Conservation (phyloP, 2,797 vertebrate genomes). For the Chrosomus eos region DNA sequence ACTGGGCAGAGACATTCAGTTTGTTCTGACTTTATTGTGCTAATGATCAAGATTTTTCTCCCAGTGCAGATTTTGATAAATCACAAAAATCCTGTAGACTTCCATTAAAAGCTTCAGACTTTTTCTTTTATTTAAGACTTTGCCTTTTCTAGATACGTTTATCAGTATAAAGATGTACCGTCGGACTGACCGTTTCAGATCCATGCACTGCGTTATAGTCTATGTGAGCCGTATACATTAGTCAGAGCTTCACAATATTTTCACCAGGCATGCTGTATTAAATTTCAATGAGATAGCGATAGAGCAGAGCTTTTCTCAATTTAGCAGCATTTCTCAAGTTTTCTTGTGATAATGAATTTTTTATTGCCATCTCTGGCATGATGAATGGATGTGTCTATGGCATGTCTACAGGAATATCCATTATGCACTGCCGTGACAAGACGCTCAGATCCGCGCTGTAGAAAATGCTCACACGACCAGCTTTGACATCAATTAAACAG, state of each 20-base stretch:
- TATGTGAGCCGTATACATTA: background rate
- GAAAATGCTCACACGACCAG: conserved; percentile 23
- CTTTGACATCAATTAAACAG: conserved; percentile 46
- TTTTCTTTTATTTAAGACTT: background rate
- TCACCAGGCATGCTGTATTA: background rate
- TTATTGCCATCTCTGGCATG: conserved; percentile 40
- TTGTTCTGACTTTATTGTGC: background rate
- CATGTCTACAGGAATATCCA: conserved; percentile 32
- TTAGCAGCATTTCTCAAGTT: conserved; percentile 37
- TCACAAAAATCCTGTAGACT: background rate
- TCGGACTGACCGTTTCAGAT: conserved; percentile 6
- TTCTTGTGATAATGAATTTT: conserved; percentile 32
- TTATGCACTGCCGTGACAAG: conserved; percentile 17
- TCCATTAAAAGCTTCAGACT: background rate
- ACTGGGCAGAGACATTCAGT: background rate
- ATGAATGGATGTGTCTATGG: conserved; percentile 29
- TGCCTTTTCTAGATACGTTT: background rate
- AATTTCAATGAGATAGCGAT: conserved; percentile 25
- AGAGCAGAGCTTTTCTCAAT: conserved; percentile 12
- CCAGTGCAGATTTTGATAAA: background rate
- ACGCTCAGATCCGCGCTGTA: background rate
- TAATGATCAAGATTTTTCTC: background rate
- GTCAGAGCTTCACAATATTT: conserved; percentile 17
- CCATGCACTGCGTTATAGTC: background rate
- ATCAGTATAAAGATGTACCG: background rate